Percentiles rank a stretch among this genome's conserved stretches.
Evolutionary conservation across 2,888 invertebrate species (phyloP).

Genomic region (Phania funesta): DNA sequence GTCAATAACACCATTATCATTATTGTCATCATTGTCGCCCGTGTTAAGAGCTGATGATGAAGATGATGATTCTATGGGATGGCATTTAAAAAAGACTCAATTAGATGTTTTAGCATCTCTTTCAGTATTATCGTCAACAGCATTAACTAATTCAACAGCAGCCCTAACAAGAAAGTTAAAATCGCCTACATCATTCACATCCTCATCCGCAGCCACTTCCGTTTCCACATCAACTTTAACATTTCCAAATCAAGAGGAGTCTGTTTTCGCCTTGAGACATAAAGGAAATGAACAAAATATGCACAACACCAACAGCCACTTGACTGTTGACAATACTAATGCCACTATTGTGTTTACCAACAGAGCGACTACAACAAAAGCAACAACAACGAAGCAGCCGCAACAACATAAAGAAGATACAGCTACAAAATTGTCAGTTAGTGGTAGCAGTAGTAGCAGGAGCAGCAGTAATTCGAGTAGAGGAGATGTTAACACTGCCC

Average conservation of each 20-base stretch:
- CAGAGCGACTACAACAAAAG: conserved; percentile 29
- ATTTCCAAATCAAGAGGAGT: conserved; percentile 18
- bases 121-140: conserved; percentile 71
- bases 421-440: conserved; percentile 47
- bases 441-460: conserved; percentile 41
- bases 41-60: conserved; percentile 60
- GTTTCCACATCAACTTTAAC: conserved; percentile 50
- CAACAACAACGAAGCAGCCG: conserved; percentile 14
- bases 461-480: conserved; percentile 34
- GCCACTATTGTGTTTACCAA: conserved; percentile 48
- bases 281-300: conserved; percentile 62
- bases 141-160: conserved; percentile 69
- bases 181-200: conserved; percentile 28
- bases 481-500: conserved; percentile 22
- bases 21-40: conserved; percentile 25
- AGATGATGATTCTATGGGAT: conserved; percentile 41
- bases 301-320: conserved; percentile 63
- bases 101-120: conserved; percentile 73
- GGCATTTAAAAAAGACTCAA: conserved; percentile 48
- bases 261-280: conserved; percentile 42
- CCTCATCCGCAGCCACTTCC: conserved; percentile 29
- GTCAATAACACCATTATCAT: conserved; percentile 30
- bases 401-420: conserved; percentile 25
- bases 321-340: conserved; percentile 62
- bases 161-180: conserved; percentile 51